These are phyloP conservation scores for Xestoiulus laeticollis DNA, from an alignment of 2,888 invertebrate species.

Conservation along the genomic window DNA sequence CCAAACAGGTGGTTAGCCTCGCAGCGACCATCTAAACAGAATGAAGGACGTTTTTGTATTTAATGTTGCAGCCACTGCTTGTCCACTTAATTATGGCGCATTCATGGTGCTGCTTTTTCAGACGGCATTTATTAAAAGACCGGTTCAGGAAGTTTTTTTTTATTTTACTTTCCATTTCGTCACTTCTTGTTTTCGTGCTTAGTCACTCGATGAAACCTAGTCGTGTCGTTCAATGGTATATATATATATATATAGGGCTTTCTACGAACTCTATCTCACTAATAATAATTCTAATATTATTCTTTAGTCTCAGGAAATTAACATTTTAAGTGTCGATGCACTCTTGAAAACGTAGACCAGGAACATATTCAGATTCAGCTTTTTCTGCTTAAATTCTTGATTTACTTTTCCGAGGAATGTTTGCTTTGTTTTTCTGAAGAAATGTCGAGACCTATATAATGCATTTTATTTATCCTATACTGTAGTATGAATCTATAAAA, in stretches of 20 bases:
- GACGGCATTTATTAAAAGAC: slow-evolving; percentile 30
- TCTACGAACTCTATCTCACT: neutral
- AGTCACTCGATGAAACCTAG: neutral
- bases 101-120: neutral
- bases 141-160: slow-evolving; percentile 37
- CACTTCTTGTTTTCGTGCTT: slow-evolving; percentile 15
- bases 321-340: neutral
- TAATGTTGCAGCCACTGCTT: neutral
- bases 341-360: neutral
- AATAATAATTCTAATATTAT: neutral
- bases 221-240: neutral
- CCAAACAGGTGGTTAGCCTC: slow-evolving; percentile 30
- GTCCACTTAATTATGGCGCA: slow-evolving; percentile 29
- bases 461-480: neutral
- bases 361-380: neutral
- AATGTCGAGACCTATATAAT: neutral
- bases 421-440: neutral
- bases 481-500: neutral
- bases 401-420: too few species aligned
- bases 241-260: neutral
- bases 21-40: neutral
- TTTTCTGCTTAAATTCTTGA: neutral
- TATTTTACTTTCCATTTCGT: neutral
- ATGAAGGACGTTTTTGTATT: neutral
- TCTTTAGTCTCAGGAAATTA: neutral